phyloP scores from a whole-genome alignment of 2,888 invertebrate genomes.

The Thelaira solivaga region DNA sequence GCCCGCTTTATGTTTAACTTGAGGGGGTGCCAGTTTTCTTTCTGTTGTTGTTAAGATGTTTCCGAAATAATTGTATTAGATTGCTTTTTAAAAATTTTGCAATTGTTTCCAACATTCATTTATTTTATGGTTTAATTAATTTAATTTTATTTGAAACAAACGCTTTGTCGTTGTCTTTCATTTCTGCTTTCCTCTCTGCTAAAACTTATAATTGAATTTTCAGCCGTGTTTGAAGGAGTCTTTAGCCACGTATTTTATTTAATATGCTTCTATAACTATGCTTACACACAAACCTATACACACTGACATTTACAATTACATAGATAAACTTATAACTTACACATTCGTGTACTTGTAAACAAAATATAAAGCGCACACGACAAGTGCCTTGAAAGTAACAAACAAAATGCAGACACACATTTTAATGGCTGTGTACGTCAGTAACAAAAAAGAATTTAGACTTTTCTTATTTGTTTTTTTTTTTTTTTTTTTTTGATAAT shows the following conservation, averaged over 20 bases:
- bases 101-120: slow-evolving; percentile 55
- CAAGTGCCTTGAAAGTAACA: slow-evolving; percentile 38
- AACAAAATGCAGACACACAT: slow-evolving; percentile 31
- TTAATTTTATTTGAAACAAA: slow-evolving; percentile 60
- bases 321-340: background rate
- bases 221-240: slow-evolving; percentile 32
- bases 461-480: too few species aligned
- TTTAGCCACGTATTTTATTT: slow-evolving; percentile 34
- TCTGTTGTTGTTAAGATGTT: slow-evolving; percentile 8
- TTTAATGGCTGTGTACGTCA: slow-evolving; percentile 4
- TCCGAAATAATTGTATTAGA: slow-evolving; percentile 45
- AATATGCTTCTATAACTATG: slow-evolving; percentile 7
- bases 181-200: slow-evolving; percentile 3
- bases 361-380: slow-evolving; percentile 36
- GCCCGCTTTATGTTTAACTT: background rate
- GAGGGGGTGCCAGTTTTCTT: too few species aligned
- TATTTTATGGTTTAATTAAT: slow-evolving; percentile 61
- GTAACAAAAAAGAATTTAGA: slow-evolving; percentile 19
- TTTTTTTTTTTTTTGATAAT: too few species aligned
- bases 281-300: background rate
- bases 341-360: background rate
- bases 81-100: slow-evolving; percentile 45
- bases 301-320: background rate
- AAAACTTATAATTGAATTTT: slow-evolving; percentile 57
- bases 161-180: slow-evolving; percentile 41